These are phyloP conservation scores for Sebastolobus alascanus DNA, from an alignment of 2,797 vertebrate species.

Conservation along the genomic window DNA sequence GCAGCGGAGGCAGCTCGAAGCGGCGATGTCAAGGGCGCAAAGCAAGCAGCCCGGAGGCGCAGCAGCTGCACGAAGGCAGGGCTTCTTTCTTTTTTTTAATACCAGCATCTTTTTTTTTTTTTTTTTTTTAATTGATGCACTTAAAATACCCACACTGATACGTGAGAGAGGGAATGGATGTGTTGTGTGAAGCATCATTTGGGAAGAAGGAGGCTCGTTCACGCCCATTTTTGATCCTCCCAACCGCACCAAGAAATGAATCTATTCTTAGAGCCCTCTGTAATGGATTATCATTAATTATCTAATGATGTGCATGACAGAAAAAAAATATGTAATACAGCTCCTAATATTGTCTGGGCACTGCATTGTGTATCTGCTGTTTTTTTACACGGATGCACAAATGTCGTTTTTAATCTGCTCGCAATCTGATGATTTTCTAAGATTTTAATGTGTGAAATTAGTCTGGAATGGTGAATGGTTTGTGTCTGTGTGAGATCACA, in stretches of 20 bases:
- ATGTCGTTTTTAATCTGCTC: not conserved
- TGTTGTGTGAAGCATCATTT: conserved; percentile 62
- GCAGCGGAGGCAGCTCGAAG: conserved; percentile 91
- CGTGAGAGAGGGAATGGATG: conserved; percentile 32
- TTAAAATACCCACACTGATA: not conserved
- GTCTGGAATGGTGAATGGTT: conserved; percentile 3
- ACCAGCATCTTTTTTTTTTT: not conserved
- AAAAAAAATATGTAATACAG: not conserved
- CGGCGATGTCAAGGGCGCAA: conserved; percentile 95
- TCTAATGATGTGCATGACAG: conserved; percentile 16
- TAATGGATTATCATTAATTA: conserved; percentile 24
- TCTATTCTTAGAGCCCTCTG: conserved; percentile 9
- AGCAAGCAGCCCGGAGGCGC: conserved; percentile 87
- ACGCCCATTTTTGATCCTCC: conserved; percentile 70
- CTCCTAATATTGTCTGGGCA: not conserved
- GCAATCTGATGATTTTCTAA: not conserved
- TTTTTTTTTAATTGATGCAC: not conserved
- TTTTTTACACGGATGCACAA: not conserved
- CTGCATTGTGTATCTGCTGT: not conserved
- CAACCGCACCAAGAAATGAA: conserved; percentile 23
- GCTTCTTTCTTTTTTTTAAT: not conserved
- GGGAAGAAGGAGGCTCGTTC: conserved; percentile 44
- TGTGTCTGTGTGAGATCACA: conserved; percentile 26
- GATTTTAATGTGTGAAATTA: not conserved
- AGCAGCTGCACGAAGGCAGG: conserved; percentile 89